Evolutionary conservation across 2,888 invertebrate genomes (phyloP).

Genomic region (Megalurothrips usitatus): DNA sequence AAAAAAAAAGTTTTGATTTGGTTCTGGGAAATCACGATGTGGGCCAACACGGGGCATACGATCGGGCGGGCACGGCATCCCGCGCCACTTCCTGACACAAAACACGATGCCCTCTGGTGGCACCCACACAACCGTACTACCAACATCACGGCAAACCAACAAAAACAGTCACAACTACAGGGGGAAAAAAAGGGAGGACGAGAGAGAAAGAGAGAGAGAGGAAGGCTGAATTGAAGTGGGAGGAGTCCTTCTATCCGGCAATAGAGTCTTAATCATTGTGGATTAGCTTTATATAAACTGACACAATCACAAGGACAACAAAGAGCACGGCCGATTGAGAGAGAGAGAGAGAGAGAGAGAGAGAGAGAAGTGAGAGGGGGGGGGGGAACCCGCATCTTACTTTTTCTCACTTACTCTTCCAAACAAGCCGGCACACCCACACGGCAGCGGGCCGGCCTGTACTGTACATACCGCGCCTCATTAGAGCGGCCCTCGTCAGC

Average conservation of each 20-base stretch:
- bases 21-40: neutral
- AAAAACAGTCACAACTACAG: conserved; percentile 1
- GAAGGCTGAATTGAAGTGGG: conserved; percentile 9
- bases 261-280: conserved; percentile 17
- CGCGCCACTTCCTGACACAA: neutral
- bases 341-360: neutral
- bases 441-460: neutral
- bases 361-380: neutral
- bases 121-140: neutral
- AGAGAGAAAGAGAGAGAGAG: neutral
- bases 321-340: neutral
- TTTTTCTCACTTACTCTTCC: neutral
- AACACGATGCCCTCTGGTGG: neutral
- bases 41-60: neutral
- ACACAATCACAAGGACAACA: conserved; percentile 26
- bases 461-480: neutral
- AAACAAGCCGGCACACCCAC: neutral
- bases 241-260: neutral
- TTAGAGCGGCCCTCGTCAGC: neutral
- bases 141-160: neutral
- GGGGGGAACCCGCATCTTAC: neutral
- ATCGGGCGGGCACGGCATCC: neutral
- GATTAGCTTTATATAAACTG: conserved; percentile 23
- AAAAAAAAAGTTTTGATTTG: neutral
- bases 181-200: neutral